Evolutionary conservation across 2,888 invertebrate genomes (phyloP).

Genomic region (Cheilosia soror): DNA sequence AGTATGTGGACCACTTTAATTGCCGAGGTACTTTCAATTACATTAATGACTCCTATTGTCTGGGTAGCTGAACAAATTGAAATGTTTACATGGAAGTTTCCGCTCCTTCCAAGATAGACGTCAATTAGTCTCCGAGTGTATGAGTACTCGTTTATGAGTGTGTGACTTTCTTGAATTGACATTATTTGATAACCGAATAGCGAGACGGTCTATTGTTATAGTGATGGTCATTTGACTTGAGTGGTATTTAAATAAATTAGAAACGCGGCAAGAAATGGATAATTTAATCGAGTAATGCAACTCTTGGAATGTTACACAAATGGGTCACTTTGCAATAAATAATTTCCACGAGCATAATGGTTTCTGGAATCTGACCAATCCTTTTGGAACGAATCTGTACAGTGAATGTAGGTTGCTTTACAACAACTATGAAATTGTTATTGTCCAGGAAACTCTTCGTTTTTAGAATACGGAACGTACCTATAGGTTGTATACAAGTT

Average conservation of each 20-base stretch:
- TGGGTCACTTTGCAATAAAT: background rate
- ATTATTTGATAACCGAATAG: slow-evolving; percentile 1
- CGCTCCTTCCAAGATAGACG: slow-evolving; percentile 13
- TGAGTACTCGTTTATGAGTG: background rate
- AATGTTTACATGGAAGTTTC: slow-evolving; percentile 37
- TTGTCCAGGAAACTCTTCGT: too few species aligned
- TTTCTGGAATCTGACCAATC: too few species aligned
- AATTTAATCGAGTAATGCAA: background rate
- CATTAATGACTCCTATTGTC: slow-evolving; percentile 44
- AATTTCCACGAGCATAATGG: background rate
- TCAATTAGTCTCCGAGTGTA: background rate
- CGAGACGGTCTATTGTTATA: background rate
- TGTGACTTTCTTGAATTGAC: background rate
- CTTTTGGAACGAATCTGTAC: too few species aligned
- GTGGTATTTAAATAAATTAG: slow-evolving; percentile 30
- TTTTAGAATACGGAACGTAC: too few species aligned
- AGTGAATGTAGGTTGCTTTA: too few species aligned
- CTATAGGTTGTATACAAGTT: too few species aligned
- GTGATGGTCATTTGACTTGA: slow-evolving; percentile 33
- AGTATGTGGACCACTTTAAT: slow-evolving; percentile 26
- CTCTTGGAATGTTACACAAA: background rate
- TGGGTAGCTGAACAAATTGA: slow-evolving; percentile 38
- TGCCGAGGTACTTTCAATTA: slow-evolving; percentile 40
- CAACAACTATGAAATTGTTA: too few species aligned
- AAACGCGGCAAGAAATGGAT: slow-evolving; percentile 1